Conservation (phyloP, 2,113 vertebrate genomes). For the Hoplias malabaricus region DNA sequence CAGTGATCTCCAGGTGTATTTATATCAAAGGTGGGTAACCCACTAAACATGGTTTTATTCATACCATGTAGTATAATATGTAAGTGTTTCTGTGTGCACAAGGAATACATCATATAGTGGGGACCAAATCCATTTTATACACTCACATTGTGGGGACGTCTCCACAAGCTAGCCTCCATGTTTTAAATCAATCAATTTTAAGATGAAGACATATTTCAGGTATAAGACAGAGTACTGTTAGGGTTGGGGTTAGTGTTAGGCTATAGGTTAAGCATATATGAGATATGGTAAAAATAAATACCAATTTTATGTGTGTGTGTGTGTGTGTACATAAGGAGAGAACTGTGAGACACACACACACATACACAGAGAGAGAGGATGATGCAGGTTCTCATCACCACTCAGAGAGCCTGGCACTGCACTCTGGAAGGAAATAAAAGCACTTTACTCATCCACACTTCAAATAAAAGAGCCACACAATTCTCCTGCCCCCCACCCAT, state of each 20-base stretch:
- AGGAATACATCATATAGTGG: too few species aligned
- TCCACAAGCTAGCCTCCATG: too few species aligned
- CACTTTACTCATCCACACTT: constrained; percentile 14
- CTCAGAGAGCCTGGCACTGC: neutral
- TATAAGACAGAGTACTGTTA: too few species aligned
- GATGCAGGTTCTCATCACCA: constrained; percentile 27
- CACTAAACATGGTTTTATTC: neutral
- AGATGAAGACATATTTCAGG: too few species aligned
- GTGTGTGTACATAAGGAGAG: neutral
- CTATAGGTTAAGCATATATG: too few species aligned
- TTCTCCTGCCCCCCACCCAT: neutral
- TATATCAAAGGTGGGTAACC: neutral
- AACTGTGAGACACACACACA: neutral
- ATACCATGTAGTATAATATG: neutral
- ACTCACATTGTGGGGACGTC: too few species aligned
- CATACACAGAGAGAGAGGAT: neutral
- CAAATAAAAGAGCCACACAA: constrained; percentile 9
- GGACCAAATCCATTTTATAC: too few species aligned
- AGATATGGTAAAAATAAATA: too few species aligned
- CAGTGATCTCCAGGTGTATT: neutral
- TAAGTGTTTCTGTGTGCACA: neutral
- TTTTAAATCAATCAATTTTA: too few species aligned
- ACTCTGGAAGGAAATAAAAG: neutral
- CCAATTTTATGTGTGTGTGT: neutral
- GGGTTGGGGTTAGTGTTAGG: too few species aligned